These are phyloP conservation scores for Columba livia DNA, from an alignment of 2,113 vertebrate species.

Conservation along the genomic window DNA sequence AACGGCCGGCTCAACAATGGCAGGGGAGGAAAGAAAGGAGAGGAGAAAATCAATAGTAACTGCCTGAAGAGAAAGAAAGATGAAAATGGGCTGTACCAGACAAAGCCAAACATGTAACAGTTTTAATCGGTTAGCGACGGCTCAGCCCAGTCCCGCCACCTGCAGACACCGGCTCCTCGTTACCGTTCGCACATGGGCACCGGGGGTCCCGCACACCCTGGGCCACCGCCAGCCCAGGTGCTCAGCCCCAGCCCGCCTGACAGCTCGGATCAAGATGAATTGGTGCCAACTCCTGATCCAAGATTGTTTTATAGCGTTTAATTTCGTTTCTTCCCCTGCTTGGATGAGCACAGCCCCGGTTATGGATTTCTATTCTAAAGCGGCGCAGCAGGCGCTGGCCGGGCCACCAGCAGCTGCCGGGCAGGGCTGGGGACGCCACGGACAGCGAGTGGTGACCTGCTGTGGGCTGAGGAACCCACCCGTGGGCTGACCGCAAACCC, in stretches of 20 bases:
- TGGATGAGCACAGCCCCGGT: conserved; percentile 80
- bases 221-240: conserved; percentile 69
- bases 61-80: conserved; percentile 41
- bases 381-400: conserved; percentile 77
- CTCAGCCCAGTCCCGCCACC: background rate
- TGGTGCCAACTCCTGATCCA: conserved; percentile 69
- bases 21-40: background rate
- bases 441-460: conserved; percentile 78
- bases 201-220: too few species aligned
- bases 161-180: rapidly evolving
- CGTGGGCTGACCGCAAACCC: too few species aligned
- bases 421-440: conserved; percentile 76
- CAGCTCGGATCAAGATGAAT: conserved; percentile 76
- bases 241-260: conserved; percentile 69
- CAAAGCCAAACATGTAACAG: conserved; percentile 32
- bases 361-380: conserved; percentile 82
- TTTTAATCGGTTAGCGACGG: background rate
- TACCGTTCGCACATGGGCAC: too few species aligned
- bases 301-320: conserved; percentile 81
- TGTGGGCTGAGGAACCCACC: background rate
- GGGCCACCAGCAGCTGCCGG: conserved; percentile 72
- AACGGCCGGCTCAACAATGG: conserved; percentile 18
- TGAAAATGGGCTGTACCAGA: background rate
- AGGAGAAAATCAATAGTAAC: conserved; percentile 53
- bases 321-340: conserved; percentile 82